Evolutionary conservation across 2,888 invertebrate species (phyloP).

Genomic region (Vanessa cardui): DNA sequence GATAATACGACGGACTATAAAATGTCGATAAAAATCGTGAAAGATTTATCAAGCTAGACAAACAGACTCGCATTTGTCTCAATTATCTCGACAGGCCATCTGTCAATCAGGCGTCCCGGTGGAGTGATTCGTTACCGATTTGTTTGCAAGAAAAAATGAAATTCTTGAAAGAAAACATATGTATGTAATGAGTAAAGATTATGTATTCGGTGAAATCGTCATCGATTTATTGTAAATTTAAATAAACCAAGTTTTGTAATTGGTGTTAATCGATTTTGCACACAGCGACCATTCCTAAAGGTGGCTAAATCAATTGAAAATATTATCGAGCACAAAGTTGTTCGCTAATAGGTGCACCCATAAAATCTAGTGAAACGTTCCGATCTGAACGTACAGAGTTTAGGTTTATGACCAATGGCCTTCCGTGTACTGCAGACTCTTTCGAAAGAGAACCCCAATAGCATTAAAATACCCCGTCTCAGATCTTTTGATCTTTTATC

Average conservation of each 20-base stretch:
- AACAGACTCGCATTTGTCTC: slow-evolving; percentile 73
- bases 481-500: no score
- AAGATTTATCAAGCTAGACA: slow-evolving; percentile 67
- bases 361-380: no score
- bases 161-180: slow-evolving; percentile 17
- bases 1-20: slow-evolving; percentile 30
- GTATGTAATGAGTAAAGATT: slow-evolving; percentile 7
- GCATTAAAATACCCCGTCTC: no score
- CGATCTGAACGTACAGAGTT: no score
- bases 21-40: slow-evolving; percentile 54
- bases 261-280: no score
- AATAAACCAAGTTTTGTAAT: neutral
- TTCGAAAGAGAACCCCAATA: no score
- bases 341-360: no score
- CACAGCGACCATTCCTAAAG: no score
- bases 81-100: slow-evolving; percentile 79
- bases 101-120: slow-evolving; percentile 75
- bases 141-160: slow-evolving; percentile 39
- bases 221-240: neutral
- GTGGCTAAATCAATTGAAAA: no score
- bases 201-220: neutral
- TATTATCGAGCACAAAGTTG: no score
- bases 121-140: slow-evolving; percentile 75
- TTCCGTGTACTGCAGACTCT: no score
- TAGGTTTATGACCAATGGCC: no score